Evolutionary conservation across 2,888 invertebrate species (phyloP), one percentile per base, ranked within the genome.

Genomic region (Entomobrya proxima): DNA sequence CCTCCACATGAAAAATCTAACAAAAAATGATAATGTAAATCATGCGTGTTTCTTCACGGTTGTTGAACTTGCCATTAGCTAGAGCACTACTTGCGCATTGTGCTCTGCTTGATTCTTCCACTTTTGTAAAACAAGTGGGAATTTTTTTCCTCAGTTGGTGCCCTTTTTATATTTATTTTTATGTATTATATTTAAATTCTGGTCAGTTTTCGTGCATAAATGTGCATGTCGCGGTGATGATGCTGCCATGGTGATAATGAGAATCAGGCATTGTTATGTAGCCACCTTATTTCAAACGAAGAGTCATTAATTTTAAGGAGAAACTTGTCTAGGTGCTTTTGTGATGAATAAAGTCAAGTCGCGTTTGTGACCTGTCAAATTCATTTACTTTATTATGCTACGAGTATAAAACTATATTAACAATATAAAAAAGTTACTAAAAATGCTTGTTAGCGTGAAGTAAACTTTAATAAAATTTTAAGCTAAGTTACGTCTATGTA

Each of bases 31-130:
- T 24, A 21, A 69, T 72, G 74, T 74, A 79, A 85, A 79, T 74
- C 79, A 74, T 79, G 74, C 74, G 79, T 69, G 72, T 58, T 67
- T 78, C 83, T 78, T 86, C 80, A 81, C 81, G 81, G 86, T 81
- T 86, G 81, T 86, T 86, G 81, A 81, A 86, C 86, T 81, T 85
- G 21, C 18, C 69, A 13, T 13, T 47, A 47, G n/a, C 13, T 5
- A 9, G 47, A 7, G 15, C 47, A 15, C n/a, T 13, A 7, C 15
- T 47, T 24, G 35, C 18, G n/a, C n/a, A n/a, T n/a, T n/a, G n/a
- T 18, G 18, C 27, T 24, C 55, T 21, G 35, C 64, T 67, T 67
- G 4, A 58, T n/a, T n/a, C n/a, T n/a, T n/a, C n/a, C 47, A n/a
- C n/a, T n/a, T n/a, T n/a, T n/a, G n/a, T n/a, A 47, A 47, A 7